Percentiles rank a stretch among this genome's conserved stretches.
Evolutionary conservation across 1,140 invertebrate species (phyloP).

Genomic region (Rhyacophila brunnea): DNA sequence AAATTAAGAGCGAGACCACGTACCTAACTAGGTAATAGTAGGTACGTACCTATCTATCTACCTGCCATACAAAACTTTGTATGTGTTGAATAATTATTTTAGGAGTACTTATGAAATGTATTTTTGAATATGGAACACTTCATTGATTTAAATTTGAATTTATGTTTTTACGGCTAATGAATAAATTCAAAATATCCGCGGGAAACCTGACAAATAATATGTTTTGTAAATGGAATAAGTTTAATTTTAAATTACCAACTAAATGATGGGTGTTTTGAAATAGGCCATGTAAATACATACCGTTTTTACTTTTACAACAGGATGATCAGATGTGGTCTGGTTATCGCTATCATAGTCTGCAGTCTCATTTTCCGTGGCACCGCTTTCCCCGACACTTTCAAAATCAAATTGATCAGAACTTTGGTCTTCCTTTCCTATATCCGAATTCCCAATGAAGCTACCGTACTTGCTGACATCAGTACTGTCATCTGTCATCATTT

Average conservation of each 20-base stretch:
- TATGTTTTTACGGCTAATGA: too few relatives aligned
- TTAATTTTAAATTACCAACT: background rate
- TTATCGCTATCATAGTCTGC: slow-evolving; percentile 21
- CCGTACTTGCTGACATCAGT: slow-evolving; percentile 22
- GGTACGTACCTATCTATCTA: too few relatives aligned
- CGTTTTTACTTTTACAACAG: slow-evolving; percentile 35
- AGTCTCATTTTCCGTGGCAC: slow-evolving; percentile 18
- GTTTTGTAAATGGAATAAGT: background rate
- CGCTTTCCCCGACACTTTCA: slow-evolving; percentile 17
- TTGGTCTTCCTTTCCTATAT: slow-evolving; percentile 21
- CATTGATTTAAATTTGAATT: too few relatives aligned
- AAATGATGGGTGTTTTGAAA: background rate
- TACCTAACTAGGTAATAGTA: too few relatives aligned
- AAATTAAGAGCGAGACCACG: too few relatives aligned
- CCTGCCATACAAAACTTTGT: too few relatives aligned
- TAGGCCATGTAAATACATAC: slow-evolving; percentile 3
- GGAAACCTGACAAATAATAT: background rate
- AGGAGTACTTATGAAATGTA: too few relatives aligned
- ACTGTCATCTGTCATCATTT: slow-evolving; percentile 31
- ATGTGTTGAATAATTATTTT: too few relatives aligned
- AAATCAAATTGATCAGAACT: slow-evolving; percentile 29
- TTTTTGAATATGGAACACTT: too few relatives aligned
- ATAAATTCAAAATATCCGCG: too few relatives aligned
- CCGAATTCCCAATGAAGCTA: slow-evolving; percentile 16
- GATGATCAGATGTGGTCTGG: slow-evolving; percentile 1